A percentile compares a stretch with the other conserved stretches of the same genome.
Conservation (phyloP, 2,113 vertebrate genomes). For the Chionis minor region DNA sequence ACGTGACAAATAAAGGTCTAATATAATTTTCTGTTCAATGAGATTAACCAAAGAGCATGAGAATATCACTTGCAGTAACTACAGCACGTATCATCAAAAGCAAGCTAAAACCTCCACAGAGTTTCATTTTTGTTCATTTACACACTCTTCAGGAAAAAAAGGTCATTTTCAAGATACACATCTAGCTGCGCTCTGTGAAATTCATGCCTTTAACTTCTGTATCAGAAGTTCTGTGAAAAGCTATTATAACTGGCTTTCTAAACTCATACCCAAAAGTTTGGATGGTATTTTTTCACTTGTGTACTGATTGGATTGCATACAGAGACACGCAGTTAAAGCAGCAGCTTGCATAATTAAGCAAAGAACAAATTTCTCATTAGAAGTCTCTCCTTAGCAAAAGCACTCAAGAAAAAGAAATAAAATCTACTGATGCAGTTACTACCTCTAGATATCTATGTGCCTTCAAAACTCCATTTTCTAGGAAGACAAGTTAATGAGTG, state of each 20-base stretch:
- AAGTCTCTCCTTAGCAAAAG: neutral
- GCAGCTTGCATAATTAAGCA: neutral
- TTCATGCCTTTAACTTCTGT: neutral
- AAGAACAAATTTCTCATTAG: constrained; percentile 29
- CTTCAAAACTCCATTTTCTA: constrained; percentile 7
- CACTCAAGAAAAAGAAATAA: constrained; percentile 14
- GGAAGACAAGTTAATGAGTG: neutral
- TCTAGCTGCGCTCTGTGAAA: neutral
- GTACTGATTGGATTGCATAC: neutral
- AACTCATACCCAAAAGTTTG: neutral
- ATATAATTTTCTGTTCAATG: neutral
- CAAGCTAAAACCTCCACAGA: neutral
- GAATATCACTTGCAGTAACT: neutral
- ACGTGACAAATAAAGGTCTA: neutral
- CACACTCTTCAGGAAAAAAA: neutral
- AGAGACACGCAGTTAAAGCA: neutral
- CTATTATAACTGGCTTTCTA: neutral
- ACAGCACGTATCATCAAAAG: neutral
- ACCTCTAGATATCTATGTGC: neutral
- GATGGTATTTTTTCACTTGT: neutral
- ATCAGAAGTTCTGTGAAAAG: neutral
- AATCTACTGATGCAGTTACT: constrained; percentile 5
- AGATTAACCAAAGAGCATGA: neutral
- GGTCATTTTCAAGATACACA: neutral
- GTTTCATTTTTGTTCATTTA: neutral